These are phyloP conservation scores for Cephalopholis sonnerati DNA, from an alignment of 2,113 vertebrate species.

Conservation along the genomic window DNA sequence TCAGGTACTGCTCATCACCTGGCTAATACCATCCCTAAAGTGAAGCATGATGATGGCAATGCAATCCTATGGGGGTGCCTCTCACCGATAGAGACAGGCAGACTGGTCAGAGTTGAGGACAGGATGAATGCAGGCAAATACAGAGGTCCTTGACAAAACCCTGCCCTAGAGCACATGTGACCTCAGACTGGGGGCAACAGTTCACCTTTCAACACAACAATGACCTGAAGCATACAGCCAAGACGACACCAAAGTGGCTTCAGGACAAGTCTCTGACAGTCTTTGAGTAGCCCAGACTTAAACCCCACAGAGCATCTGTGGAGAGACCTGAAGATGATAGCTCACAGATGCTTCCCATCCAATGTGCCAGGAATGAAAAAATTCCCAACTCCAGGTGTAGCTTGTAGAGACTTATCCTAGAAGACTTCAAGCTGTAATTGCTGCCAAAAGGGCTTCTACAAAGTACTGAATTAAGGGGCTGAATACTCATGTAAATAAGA, in stretches of 20 bases:
- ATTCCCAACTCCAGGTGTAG: not conserved
- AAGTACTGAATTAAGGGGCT: too few relatives aligned
- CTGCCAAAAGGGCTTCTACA: too few relatives aligned
- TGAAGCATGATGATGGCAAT: not conserved
- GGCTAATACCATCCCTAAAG: not conserved
- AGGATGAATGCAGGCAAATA: slow-evolving; percentile 1
- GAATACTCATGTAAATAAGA: too few relatives aligned
- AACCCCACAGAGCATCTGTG: not conserved
- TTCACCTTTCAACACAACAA: not conserved
- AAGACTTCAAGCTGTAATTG: too few relatives aligned
- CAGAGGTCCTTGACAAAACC: not conserved
- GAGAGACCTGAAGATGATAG: not conserved
- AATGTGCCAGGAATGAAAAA: not conserved
- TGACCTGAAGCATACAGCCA: not conserved
- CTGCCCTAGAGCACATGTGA: not conserved
- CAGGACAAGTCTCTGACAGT: not conserved
- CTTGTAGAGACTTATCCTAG: not conserved
- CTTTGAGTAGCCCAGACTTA: not conserved
- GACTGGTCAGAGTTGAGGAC: not conserved
- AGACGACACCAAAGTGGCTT: not conserved
- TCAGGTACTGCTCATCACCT: not conserved
- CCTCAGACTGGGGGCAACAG: not conserved
- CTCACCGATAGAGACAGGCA: not conserved
- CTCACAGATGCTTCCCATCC: not conserved
- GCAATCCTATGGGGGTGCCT: too few relatives aligned